Percentiles rank a stretch among this genome's conserved stretches.
phyloP scores from a whole-genome alignment of 2,797 vertebrate genomes.

The Scarus forsteni region DNA sequence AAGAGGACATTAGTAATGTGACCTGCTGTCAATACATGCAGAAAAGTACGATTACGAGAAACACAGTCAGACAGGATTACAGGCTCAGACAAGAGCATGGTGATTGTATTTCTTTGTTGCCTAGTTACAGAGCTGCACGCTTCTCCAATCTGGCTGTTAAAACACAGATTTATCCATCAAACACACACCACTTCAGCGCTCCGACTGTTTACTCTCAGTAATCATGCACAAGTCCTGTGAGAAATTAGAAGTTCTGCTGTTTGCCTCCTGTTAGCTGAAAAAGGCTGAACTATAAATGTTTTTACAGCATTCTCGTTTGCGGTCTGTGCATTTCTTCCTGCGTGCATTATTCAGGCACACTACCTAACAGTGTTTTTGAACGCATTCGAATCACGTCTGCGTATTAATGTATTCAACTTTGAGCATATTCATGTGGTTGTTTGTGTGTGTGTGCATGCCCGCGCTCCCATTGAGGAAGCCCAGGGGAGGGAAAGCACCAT shows the following conservation, averaged over 20 bases:
- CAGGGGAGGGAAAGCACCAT: slow-evolving; percentile 48
- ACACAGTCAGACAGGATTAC: slow-evolving; percentile 45
- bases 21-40: slow-evolving; percentile 34
- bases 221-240: slow-evolving; percentile 38
- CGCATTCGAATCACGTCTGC: background rate
- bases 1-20: slow-evolving; percentile 27
- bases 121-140: slow-evolving; percentile 58
- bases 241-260: slow-evolving; percentile 36
- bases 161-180: slow-evolving; percentile 49
- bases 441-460: slow-evolving; percentile 20
- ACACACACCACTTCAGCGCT: background rate
- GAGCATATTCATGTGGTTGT: slow-evolving; percentile 18
- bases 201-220: slow-evolving; percentile 43
- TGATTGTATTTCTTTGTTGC: slow-evolving; percentile 75
- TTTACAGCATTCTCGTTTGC: slow-evolving; percentile 15
- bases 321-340: slow-evolving; percentile 4
- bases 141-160: slow-evolving; percentile 53
- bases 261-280: slow-evolving; percentile 8
- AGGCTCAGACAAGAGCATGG: slow-evolving; percentile 13
- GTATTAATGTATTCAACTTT: slow-evolving; percentile 13
- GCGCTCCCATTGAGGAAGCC: slow-evolving; percentile 56
- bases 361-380: background rate
- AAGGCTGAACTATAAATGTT: slow-evolving; percentile 6
- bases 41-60: slow-evolving; percentile 45
- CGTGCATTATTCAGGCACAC: background rate